Evolutionary conservation across 2,888 invertebrate species (phyloP), one percentile per base, ranked within the genome.

Genomic region (Oscheius sp.): DNA sequence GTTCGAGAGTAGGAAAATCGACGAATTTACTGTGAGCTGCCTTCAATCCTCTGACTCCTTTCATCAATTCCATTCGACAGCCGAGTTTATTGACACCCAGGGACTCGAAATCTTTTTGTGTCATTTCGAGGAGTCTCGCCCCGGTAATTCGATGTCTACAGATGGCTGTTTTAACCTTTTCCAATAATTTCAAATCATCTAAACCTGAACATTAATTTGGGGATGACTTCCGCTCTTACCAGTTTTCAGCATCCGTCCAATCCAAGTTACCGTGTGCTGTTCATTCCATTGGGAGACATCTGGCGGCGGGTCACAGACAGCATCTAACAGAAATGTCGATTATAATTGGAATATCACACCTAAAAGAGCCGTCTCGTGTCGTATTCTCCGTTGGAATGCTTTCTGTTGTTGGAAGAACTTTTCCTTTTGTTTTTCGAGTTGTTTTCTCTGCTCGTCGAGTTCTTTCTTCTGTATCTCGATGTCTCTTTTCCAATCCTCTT

Each of bases 91-190:
- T 75, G 18, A 86, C 75, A 27, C 83, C 86, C 21, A 86, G 71
- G 27, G 76, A 70, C 45, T 84, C 83, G 68, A 86, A 72, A 73
- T 86, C 85, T 46, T 77, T 82, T 43, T 82, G 80, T 0, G 80
- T 77, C 72, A 86, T 81, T 56, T 81, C 77, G 45, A 86, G 58
- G 7, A 86, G 73, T 16, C 85, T 73, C 18, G 78, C 69, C 9
- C 86, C 86, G 1, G 80, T 82, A 64, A 85, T 85, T 55, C 82
- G 71, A 73, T 85, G 78, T n/a, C 81, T 72, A 16, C 79, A 76
- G 9, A 85, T 76, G 25, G 75, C 74, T 0, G 78, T 71, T 52
- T 83, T 80, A 25, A 85, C 72, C 45, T 77, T 72, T 41, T 84
- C 79, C 55, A 83, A 59, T 49, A 79, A 76, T 13, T 77, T 78